Conservation (phyloP, 2,113 vertebrate species). For the Platichthys stellatus region DNA sequence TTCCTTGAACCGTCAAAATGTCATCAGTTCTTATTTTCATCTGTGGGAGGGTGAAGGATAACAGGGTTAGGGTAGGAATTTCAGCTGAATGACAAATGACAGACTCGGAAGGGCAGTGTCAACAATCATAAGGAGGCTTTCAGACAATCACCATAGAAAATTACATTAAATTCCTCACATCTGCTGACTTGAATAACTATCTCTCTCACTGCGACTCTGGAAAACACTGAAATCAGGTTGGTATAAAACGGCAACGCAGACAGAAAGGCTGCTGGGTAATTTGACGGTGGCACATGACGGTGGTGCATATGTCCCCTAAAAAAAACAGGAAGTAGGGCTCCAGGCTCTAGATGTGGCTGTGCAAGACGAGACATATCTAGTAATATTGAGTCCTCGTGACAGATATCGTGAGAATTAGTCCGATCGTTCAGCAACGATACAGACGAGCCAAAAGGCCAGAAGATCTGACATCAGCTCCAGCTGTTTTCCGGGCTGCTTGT, state of each 20-base stretch:
- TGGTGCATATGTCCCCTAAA: background rate
- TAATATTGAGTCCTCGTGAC: background rate
- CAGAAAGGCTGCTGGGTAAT: background rate
- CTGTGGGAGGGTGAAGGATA: slow-evolving; percentile 6
- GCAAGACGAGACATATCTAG: slow-evolving; percentile 24
- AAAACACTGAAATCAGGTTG: background rate
- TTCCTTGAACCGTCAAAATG: slow-evolving; percentile 21
- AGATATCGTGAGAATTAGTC: slow-evolving; percentile 22
- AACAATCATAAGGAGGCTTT: slow-evolving; percentile 14
- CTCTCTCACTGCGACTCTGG: background rate
- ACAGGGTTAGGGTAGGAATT: slow-evolving; percentile 21
- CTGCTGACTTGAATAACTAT: slow-evolving; percentile 14
- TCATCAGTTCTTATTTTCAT: slow-evolving; percentile 15
- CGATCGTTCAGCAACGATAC: slow-evolving; percentile 14
- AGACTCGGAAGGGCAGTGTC: slow-evolving; percentile 13
- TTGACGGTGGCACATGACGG: background rate
- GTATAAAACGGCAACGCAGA: background rate
- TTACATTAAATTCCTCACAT: slow-evolving; percentile 33
- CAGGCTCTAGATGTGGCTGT: background rate
- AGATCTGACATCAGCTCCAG: slow-evolving; percentile 36
- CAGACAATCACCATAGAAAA: slow-evolving; percentile 37
- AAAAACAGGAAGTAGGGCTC: background rate
- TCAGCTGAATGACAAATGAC: slow-evolving; percentile 55
- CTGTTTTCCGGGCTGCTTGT: slow-evolving; percentile 47
- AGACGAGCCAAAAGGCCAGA: background rate